phyloP scores from a whole-genome alignment of 2,113 vertebrate species.

The Malurus alboscapulatus region DNA sequence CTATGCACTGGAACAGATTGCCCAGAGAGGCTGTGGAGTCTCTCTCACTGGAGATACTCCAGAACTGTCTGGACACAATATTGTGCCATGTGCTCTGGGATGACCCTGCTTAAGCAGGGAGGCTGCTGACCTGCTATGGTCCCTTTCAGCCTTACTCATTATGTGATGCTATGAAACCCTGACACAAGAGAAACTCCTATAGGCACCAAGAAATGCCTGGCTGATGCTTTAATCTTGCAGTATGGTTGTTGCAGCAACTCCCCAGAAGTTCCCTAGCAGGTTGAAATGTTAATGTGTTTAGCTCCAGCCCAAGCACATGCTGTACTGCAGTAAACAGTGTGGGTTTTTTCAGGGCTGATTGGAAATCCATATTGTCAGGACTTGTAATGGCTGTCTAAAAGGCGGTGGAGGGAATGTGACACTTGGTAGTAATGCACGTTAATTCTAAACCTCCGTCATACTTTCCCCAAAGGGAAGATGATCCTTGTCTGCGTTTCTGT shows the following conservation, averaged over 20 bases:
- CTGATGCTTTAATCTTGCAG: background rate
- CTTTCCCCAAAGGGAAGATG: background rate
- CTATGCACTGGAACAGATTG: background rate
- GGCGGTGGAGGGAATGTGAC: background rate
- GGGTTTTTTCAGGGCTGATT: background rate
- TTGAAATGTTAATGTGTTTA: background rate
- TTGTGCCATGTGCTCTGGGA: rapidly evolving
- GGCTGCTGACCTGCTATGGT: background rate
- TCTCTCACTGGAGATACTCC: background rate
- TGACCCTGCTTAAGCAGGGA: background rate
- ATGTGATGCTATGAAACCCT: background rate
- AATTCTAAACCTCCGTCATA: background rate
- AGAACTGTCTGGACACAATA: background rate
- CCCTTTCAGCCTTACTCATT: background rate
- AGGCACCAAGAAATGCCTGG: background rate
- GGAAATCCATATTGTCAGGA: background rate
- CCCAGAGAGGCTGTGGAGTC: background rate
- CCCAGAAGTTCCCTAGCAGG: background rate
- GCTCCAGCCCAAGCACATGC: rapidly evolving
- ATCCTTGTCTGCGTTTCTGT: background rate
- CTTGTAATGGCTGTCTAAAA: background rate
- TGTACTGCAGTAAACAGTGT: background rate
- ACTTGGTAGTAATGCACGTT: background rate
- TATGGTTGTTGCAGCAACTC: background rate
- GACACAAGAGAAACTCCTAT: background rate